Conservation (phyloP, 2,888 invertebrate species). For the Luperina nickerlii region DNA sequence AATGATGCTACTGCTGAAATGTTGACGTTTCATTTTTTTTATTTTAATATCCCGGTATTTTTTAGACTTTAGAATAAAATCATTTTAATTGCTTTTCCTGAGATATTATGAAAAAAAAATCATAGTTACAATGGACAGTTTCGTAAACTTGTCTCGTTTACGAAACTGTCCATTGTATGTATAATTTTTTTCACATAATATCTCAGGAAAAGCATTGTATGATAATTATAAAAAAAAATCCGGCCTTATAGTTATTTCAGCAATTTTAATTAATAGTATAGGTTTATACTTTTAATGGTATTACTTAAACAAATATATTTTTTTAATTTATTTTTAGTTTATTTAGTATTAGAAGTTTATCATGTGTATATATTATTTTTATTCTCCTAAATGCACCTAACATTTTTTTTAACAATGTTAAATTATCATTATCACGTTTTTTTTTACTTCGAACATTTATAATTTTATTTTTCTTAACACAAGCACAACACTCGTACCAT, state of each 20-base stretch:
- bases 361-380: neutral
- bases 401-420: neutral
- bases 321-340: no score
- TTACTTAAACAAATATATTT: neutral
- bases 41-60: neutral
- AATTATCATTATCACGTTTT: neutral
- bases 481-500: conserved; percentile 52
- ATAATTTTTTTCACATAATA: neutral
- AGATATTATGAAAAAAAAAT: no score
- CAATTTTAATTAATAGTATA: neutral
- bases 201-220: conserved; percentile 5
- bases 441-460: neutral
- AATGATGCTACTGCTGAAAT: neutral
- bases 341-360: neutral
- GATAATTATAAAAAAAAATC: conserved; percentile 16
- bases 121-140: no score
- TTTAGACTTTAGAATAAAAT: neutral
- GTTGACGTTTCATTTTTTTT: neutral
- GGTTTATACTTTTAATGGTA: neutral
- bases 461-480: conserved; percentile 23
- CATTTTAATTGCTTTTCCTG: neutral
- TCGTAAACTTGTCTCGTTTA: neutral
- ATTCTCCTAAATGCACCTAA: neutral
- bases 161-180: conserved; percentile 11
- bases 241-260: neutral